Evolutionary conservation across 2,113 vertebrate genomes (phyloP).

Genomic region (Callipepla squamata): DNA sequence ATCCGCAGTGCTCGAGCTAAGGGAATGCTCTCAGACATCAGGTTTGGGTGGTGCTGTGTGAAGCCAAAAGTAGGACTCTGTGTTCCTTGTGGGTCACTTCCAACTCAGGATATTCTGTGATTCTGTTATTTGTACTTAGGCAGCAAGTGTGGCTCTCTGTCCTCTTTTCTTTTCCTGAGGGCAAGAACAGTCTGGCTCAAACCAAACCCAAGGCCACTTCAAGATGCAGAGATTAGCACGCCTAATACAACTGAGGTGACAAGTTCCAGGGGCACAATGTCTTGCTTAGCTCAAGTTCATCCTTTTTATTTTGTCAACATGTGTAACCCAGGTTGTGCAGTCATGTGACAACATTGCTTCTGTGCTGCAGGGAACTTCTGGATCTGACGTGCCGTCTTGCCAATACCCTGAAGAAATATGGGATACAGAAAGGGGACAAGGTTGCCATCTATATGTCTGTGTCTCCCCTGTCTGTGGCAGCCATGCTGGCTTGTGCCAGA

Average conservation of each 20-base stretch:
- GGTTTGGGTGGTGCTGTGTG: too few species aligned
- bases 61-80: too few species aligned
- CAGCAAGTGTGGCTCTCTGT: background rate
- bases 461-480: conserved; percentile 86
- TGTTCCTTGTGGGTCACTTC: too few species aligned
- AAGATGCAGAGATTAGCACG: background rate
- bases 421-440: conserved; percentile 84
- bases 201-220: background rate
- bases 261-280: background rate
- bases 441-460: conserved; percentile 92
- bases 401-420: conserved; percentile 88
- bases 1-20: too few species aligned
- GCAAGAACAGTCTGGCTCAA: background rate
- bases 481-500: conserved; percentile 92
- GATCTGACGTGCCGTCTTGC: conserved; percentile 92
- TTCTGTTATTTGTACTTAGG: background rate
- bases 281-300: background rate
- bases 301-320: background rate
- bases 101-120: too few species aligned
- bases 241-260: background rate
- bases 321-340: rapidly evolving
- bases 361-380: conserved; percentile 84
- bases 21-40: too few species aligned
- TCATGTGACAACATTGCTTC: background rate
- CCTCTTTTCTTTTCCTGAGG: background rate